Evolutionary conservation across 30 jellyfish, hydroid and myxozoan genomes (phyloP), one percentile per base, ranked within the genome.

Genomic region (Morbakka virulenta): DNA sequence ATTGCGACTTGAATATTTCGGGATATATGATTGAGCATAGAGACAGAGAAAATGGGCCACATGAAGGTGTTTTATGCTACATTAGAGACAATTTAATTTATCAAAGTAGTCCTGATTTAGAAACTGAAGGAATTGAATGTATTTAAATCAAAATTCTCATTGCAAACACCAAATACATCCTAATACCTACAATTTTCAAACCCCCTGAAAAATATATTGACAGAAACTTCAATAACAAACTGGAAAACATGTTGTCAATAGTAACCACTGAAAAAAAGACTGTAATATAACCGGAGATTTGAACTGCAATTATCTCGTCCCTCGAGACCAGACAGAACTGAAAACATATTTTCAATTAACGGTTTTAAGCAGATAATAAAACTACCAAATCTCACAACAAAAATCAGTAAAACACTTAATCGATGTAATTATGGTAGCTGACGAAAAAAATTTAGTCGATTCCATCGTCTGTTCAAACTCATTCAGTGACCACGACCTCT

Each of bases 401-500:
- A 25, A 51, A 64, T 26, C 12, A 25, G 20, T 26, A 48, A 64
- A 64, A 11, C 75, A 48, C n/a, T 25, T 25, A 25, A 17, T 64
- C 31, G 75, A 64, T 51, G 31, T 64, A 64, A 64, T 64, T 48
- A 51, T 51, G 51, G 28, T 48, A 48, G 31, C 51, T 64, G 51
- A 64, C 31, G 75, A 48, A 64, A 64, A 64, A 26, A 24, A 64
- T 51, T 26, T 64, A 11, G 75, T 22, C 51, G 31, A 64, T 26
- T 26, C 75, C 13, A 51, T 48, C 63, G 62, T 64, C 31, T 64
- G 31, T 64, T 64, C 75, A 64, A 64, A 48, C 31, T 64, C 75
- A 26, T 26, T 64, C 28, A 64, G 75, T 64, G 75, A 64, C 62
- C 63, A 64, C 62, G 75, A 64, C 31, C 75, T 64, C 63, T 26